Percentiles rank a stretch among this genome's conserved stretches.
These are phyloP conservation scores for Mormyrus iriodes DNA, from an alignment of 2,113 vertebrate genomes.

Conservation along the genomic window DNA sequence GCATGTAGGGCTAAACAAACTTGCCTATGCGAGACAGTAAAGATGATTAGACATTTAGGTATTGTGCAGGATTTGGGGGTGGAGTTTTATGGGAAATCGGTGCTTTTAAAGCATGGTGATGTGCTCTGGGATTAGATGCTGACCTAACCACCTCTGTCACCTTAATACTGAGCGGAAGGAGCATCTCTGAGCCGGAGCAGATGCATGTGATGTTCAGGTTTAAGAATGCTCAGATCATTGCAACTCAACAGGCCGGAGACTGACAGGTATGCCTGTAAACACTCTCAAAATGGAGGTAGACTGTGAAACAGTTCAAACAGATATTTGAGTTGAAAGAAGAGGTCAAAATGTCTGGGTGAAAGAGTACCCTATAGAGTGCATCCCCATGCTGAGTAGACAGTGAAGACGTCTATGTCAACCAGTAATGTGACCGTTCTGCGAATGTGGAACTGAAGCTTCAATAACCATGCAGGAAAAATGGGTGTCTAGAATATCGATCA, in stretches of 20 bases:
- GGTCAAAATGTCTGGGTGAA: neutral
- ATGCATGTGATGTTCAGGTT: neutral
- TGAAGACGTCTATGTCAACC: neutral
- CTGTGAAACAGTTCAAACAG: neutral
- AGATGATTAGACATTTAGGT: neutral
- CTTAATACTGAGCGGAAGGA: neutral
- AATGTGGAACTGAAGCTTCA: neutral
- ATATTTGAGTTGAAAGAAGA: neutral
- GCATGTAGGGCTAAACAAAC: neutral
- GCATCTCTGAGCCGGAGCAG: neutral
- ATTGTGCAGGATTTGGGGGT: neutral
- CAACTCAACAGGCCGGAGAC: neutral
- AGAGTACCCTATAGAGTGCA: neutral
- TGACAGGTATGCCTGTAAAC: neutral
- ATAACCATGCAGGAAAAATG: neutral
- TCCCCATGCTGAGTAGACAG: neutral
- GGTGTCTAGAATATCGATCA: neutral
- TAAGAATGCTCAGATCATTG: neutral
- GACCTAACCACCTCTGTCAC: neutral
- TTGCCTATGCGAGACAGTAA: neutral
- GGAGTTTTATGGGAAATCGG: neutral
- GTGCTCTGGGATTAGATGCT: neutral
- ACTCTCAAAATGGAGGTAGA: neutral
- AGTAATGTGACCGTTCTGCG: neutral
- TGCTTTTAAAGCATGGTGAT: neutral